Evolutionary conservation across 2,797 vertebrate species (phyloP).

Genomic region (Ispidina lecontei): DNA sequence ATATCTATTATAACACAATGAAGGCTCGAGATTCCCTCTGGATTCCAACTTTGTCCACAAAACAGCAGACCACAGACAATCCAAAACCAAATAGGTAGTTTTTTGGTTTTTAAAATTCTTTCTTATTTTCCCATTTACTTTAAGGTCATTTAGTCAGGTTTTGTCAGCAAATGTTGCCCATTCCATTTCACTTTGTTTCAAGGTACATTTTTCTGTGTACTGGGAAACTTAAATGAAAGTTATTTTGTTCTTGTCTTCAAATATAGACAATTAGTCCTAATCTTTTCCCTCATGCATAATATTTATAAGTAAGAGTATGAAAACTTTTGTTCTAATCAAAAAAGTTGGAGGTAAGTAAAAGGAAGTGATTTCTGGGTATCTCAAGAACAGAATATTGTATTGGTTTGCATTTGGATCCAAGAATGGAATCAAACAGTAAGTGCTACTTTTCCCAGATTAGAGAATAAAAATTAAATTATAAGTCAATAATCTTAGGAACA

Average conservation of each 20-base stretch:
- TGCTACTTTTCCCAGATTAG: neutral
- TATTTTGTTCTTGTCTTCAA: neutral
- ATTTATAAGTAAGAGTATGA: neutral
- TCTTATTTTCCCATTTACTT: neutral
- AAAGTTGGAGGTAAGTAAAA: neutral
- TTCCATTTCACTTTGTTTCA: neutral
- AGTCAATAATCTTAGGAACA: neutral
- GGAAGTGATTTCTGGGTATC: neutral
- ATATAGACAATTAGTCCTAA: neutral
- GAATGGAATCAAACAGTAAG: neutral
- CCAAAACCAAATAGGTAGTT: neutral
- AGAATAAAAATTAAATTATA: neutral
- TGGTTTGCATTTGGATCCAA: neutral
- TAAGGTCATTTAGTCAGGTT: neutral
- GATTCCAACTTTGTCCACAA: constrained; percentile 29
- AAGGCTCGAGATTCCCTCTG: constrained; percentile 35
- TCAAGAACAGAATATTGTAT: neutral
- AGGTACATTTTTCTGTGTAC: neutral
- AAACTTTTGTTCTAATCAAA: neutral
- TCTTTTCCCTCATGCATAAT: neutral
- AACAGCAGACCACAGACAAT: neutral
- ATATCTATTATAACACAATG: too few relatives aligned
- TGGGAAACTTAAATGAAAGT: neutral
- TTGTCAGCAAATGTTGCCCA: neutral
- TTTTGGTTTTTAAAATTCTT: neutral